Evolutionary conservation across 2,113 vertebrate species (phyloP), one percentile per base, ranked within the genome.

Genomic region (Maccullochella peelii): DNA sequence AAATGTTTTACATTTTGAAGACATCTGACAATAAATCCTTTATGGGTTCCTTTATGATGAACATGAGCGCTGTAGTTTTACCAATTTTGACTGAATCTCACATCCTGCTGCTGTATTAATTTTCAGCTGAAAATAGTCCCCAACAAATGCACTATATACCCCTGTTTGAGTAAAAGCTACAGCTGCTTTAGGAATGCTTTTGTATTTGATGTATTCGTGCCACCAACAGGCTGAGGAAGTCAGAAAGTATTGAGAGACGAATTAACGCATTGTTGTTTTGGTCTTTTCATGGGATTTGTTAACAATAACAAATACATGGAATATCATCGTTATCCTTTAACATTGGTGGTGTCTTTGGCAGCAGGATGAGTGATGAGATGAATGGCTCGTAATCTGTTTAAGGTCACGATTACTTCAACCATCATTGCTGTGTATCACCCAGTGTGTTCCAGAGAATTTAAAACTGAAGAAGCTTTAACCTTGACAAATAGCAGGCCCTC

Each of bases 401-500:
- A 65, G 14, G 47, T 57, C 44, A 62, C 1, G 2, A 33, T 61
- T 30, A 38, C 66, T 21, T 72, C 58, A 57, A n/a, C 47, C 69
- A 11, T 49, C 62, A 44, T 10, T 33, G 23, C 55, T 15, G n/a
- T 40, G 6, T 73, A 66, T 33, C 30, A 72, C 27, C 36, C 58
- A 50, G 2, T 38, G 38, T 49, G 73, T 6, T 44, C 54, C n/a
- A 42, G 58, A 61, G 50, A 8, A 38, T 30, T 79, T 40, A 81
- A 80, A 80, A 58, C 33, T 47, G 30, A 66, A n/a, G 18, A 9
- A 23, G 8, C n/a, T 68, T 74, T 75, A 69, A 59, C 27, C 71
- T 52, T 72, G 67, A 79, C 63, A 66, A 73, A 67, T 30, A 47
- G 49, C 63, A 44, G 67, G 33, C 78, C 57, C 74, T 79, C 5